Conservation (phyloP, 2,113 vertebrate genomes). For the Fregetta grallaria region DNA sequence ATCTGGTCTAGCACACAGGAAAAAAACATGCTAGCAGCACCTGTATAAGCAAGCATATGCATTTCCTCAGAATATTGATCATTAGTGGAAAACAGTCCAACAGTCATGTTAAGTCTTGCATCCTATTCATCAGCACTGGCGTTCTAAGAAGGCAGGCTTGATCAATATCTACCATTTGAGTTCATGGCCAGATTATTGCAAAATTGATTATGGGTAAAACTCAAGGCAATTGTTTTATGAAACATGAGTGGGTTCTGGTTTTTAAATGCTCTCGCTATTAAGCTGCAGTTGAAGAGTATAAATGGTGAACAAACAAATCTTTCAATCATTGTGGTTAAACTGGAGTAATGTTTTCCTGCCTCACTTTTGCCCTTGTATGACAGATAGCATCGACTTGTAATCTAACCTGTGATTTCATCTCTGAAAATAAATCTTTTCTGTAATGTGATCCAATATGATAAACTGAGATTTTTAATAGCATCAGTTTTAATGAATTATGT, state of each 20-base stretch:
- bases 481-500: not conserved
- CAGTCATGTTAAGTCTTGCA: not conserved
- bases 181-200: constrained; percentile 16
- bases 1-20: not conserved
- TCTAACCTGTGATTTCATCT: not conserved
- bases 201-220: constrained; percentile 15
- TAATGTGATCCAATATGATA: not conserved
- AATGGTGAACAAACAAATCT: not conserved
- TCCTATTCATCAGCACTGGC: constrained; percentile 14
- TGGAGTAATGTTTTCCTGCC: not conserved
- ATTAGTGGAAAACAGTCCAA: not conserved
- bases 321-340: not conserved
- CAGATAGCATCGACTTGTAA: not conserved
- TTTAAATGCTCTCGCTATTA: not conserved
- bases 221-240: not conserved
- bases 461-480: not conserved
- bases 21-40: not conserved
- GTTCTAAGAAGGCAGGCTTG: not conserved
- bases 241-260: not conserved
- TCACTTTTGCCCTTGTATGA: not conserved
- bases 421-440: not conserved
- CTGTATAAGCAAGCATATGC: not conserved
- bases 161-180: constrained; percentile 17
- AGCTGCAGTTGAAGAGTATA: not conserved
- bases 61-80: not conserved